Base-by-base conservation (phyloP, 2,888 invertebrate genomes). In the Slavum lentiscoides region DNA sequence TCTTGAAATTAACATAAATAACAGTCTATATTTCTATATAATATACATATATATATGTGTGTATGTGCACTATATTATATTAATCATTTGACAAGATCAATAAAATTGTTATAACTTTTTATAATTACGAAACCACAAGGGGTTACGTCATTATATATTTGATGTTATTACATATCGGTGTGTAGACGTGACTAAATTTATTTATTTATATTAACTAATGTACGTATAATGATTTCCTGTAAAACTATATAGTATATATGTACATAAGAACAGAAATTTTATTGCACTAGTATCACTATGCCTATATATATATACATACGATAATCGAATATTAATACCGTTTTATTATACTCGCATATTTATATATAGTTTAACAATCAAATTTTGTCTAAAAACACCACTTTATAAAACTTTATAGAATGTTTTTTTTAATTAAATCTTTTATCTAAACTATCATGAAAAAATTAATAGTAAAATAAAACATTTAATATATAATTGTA, bases 41-140 rank as follows among this genome's bases (percentile, higher is more conserved):
- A n/a, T n/a, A n/a, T n/a, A n/a, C n/a, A n/a, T n/a, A n/a, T n/a
- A n/a, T n/a, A n/a, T n/a, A n/a, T n/a, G n/a, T n/a, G n/a, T 59
- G 39, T 17, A 43, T 8, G 43, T 19, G 19, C 6, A 19, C 19
- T 55, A 19, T 55, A 53, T 53, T 53, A 13, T 17, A 53, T 55
- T 13, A 72, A 59, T 43, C 59, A 43, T 43, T 23, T 6, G 23
- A 72, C 43, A 59, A 61, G 15, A 59, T 59, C 21, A 72, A 72
- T 2, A 39, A 7, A 43, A 59, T 61, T 19, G 49, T 49, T 67
- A 49, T 67, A 49, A 21, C 21, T 49, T 21, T 55, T 2, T 53
- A n/a, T n/a, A 74, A 62, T 74, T 74, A 62, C 49, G 13, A 74
- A 62, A 74, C 30, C n/a, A 49, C 43, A 43, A n/a, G n/a, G n/a